Evolutionary conservation across 2,113 vertebrate genomes (phyloP).

Genomic region (Clinocottus analis): DNA sequence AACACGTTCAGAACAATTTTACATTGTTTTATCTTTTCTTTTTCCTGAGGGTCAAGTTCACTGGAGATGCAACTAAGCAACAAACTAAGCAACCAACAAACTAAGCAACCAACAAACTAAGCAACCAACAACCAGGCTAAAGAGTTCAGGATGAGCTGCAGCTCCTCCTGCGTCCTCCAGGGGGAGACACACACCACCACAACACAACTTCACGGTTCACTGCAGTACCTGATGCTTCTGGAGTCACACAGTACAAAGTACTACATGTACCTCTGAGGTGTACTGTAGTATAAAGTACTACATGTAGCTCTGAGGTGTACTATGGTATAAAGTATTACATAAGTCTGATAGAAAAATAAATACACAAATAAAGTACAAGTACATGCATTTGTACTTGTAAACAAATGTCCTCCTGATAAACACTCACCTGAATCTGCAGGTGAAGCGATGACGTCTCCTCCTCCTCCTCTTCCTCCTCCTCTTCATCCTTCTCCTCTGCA

Average conservation of each 20-base stretch:
- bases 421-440: slow-evolving; percentile 54
- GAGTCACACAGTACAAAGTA: too few relatives aligned
- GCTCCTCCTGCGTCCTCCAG: not conserved
- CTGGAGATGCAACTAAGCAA: too few relatives aligned
- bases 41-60: too few relatives aligned
- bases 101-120: too few relatives aligned
- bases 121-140: too few relatives aligned
- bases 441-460: not conserved
- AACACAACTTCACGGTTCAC: too few relatives aligned
- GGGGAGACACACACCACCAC: not conserved
- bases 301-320: not conserved
- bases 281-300: not conserved
- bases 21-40: too few relatives aligned
- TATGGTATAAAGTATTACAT: not conserved
- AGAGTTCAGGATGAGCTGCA: too few relatives aligned
- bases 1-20: too few relatives aligned
- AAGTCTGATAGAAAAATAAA: not conserved
- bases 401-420: too few relatives aligned
- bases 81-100: too few relatives aligned
- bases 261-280: not conserved
- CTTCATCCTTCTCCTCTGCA: not conserved
- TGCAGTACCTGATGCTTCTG: too few relatives aligned
- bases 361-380: not conserved
- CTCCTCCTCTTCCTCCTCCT: slow-evolving; percentile 19
- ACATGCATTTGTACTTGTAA: not conserved